A percentile compares a stretch with the other conserved stretches of the same genome.
Conservation (phyloP, 2,113 vertebrate species). For the Ursus arctos region DNA sequence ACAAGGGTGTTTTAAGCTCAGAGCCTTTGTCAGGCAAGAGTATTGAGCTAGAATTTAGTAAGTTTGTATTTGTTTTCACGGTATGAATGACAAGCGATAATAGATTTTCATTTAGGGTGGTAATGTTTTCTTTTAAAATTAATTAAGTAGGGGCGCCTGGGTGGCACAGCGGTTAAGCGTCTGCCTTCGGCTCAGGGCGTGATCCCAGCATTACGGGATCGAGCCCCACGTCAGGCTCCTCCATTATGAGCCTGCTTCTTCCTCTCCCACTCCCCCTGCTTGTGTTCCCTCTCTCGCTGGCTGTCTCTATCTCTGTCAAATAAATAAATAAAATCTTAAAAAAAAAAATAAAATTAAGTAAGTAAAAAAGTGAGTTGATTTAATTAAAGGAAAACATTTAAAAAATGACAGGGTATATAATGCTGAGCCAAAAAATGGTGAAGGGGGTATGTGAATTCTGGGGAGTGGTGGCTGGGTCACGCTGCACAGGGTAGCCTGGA, state of each 20-base stretch:
- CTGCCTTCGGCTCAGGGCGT: no score
- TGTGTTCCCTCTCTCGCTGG: no score
- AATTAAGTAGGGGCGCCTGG: background rate
- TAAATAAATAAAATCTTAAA: no score
- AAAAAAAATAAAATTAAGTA: background rate
- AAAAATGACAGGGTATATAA: background rate
- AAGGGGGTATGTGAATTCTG: background rate
- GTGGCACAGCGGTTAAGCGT: no score
- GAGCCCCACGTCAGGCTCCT: no score
- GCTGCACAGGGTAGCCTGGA: background rate
- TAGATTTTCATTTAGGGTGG: conserved; percentile 8
- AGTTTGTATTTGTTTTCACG: conserved; percentile 32
- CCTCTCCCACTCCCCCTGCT: no score
- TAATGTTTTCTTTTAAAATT: conserved; percentile 53
- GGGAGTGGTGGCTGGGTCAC: background rate
- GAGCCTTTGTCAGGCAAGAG: background rate
- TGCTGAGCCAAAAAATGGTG: background rate
- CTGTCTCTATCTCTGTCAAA: no score
- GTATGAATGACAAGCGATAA: background rate
- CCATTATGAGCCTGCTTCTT: no score
- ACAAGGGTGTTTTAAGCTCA: background rate
- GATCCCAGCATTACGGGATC: no score
- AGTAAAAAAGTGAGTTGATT: conserved; percentile 38
- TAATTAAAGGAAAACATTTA: conserved; percentile 5
- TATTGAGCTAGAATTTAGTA: background rate